Evolutionary conservation across 2,888 invertebrate genomes (phyloP).

Genomic region (Palloptera scutellata): DNA sequence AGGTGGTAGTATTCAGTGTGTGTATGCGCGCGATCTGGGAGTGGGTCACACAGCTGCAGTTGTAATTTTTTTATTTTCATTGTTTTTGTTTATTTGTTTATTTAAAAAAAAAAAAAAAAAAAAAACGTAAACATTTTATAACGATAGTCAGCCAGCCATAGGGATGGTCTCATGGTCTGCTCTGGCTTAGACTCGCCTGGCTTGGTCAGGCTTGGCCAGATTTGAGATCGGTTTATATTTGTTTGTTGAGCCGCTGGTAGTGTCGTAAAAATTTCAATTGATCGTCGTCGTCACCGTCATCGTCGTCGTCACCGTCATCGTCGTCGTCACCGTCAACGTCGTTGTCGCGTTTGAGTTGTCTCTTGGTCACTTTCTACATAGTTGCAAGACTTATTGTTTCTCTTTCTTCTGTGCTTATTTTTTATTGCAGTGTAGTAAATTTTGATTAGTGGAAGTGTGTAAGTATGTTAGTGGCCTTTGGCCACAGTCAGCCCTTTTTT

Average conservation of each 20-base stretch:
- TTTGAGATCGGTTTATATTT: not conserved
- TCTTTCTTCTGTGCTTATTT: too few relatives aligned
- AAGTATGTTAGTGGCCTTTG: slow-evolving; percentile 46
- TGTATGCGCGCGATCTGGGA: slow-evolving; percentile 17
- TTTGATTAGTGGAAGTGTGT: too few relatives aligned
- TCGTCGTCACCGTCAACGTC: too few relatives aligned
- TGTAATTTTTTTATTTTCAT: not conserved
- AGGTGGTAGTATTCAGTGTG: slow-evolving; percentile 25
- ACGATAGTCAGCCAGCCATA: too few relatives aligned
- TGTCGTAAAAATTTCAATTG: too few relatives aligned
- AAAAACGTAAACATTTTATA: too few relatives aligned
- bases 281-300: not conserved
- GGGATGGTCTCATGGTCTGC: too few relatives aligned
- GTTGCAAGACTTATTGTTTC: not conserved
- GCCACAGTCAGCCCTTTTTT: slow-evolving; percentile 37
- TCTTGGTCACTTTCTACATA: not conserved
- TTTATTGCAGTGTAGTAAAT: too few relatives aligned
- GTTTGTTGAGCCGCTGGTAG: not conserved
- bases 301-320: too few relatives aligned
- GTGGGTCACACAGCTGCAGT: slow-evolving; percentile 44
- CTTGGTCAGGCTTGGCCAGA: too few relatives aligned
- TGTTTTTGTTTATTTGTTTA: slow-evolving; percentile 11
- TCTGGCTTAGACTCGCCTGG: too few relatives aligned
- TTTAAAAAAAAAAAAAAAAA: slow-evolving; percentile 18
- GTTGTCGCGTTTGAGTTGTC: not conserved